Conservation (phyloP, 2,888 invertebrate species). For the Villa cingulata region DNA sequence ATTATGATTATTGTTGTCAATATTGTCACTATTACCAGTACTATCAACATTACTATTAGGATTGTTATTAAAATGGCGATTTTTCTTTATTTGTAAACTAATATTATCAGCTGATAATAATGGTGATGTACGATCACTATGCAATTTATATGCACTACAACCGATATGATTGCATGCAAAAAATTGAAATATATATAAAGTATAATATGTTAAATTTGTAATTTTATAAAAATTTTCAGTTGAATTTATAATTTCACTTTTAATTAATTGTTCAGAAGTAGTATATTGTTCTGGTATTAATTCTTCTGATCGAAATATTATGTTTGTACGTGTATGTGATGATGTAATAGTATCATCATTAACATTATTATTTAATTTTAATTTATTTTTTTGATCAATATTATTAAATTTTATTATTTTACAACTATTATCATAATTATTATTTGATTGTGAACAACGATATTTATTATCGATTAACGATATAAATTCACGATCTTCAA, state of each 20-base stretch:
- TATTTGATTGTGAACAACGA: constrained; percentile 17
- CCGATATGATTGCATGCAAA: constrained; percentile 44
- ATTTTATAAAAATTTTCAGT: constrained; percentile 15
- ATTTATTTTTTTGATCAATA: too few species aligned
- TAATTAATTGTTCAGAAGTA: constrained; percentile 2
- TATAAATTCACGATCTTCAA: constrained; percentile 20
- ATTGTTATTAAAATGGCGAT: too few species aligned
- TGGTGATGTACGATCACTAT: constrained; percentile 38
- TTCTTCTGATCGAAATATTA: too few species aligned
- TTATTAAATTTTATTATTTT: background rate
- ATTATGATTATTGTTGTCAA: constrained; percentile 12
- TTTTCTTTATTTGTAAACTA: constrained; percentile 17
- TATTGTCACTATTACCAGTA: too few species aligned
- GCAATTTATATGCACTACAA: constrained; percentile 38
- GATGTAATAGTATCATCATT: background rate
- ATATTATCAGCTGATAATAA: constrained; percentile 35
- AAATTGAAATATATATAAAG: constrained; percentile 45
- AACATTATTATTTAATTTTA: background rate
- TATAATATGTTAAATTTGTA: constrained; percentile 41
- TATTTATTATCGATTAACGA: constrained; percentile 18
- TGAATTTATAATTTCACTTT: background rate
- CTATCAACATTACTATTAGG: too few species aligned
- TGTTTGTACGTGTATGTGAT: too few species aligned
- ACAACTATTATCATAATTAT: background rate
- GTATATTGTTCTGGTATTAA: background rate